Evolutionary conservation across 1,140 invertebrate genomes (phyloP), one percentile per base, ranked within the genome.

Genomic region (Zophobas morio): DNA sequence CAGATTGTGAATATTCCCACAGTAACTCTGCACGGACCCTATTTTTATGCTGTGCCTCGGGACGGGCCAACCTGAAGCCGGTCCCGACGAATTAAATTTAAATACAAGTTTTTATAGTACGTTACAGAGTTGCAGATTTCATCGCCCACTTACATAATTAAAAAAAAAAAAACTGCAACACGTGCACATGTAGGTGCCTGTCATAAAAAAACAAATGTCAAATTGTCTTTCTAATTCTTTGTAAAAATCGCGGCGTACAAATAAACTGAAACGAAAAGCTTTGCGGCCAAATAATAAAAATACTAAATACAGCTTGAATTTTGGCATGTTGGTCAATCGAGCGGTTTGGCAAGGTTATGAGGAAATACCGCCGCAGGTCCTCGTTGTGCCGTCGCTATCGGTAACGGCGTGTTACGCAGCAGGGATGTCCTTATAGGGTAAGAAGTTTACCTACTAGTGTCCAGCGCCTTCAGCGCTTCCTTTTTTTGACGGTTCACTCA

Each of bases 361-460:
- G 60, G 60, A 66, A 66, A 66, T 66, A 66, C 37, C 60, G 60
- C 60, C 60, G 2, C 0, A 66, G 39, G 49, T 4, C 3, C 4
- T 51, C 2, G 49, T 20, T 20, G n/a, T 51, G 49, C 49, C 49
- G 49, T 74, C 76, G 47, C 49, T 37, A 56, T 70, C 70, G 33
- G 66, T 53, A 60, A 66, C 47, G 66, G 74, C 78, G 74, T 79
- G 66, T 79, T 79, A 79, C 78, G 78, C 74, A 66, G 75, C 53
- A 53, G 70, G 53, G 46, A 71, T 74, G 47, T 75, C 78, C 78
- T 76, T 79, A 66, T 79, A 79, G 74, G 78, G 78, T 72, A 79
- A 79, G 74, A 76, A 70, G 78, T 79, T 79, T 76, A 76, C 78
- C 78, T 79, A 79, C 78, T 79, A 66, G 78, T 74, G 56, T 70